Evolutionary conservation across 2,888 invertebrate species (phyloP).

Genomic region (Acanthosepion esculentum): DNA sequence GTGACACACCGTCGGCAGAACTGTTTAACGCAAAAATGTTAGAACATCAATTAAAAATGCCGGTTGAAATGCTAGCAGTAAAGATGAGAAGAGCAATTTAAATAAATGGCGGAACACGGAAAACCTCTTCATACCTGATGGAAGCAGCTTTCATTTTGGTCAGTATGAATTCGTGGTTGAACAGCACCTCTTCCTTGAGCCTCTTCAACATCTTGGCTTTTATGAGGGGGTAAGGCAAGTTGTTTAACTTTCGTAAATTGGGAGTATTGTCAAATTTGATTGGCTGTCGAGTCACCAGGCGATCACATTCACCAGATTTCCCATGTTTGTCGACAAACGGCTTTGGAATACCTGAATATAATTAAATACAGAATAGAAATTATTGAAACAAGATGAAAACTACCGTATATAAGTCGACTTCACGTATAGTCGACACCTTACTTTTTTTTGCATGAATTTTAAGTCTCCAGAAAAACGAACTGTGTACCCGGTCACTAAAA

Average conservation of each 20-base stretch:
- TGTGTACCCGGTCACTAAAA: no score
- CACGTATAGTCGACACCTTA: no score
- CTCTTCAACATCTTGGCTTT: conserved; percentile 55
- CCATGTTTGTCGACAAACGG: conserved; percentile 63
- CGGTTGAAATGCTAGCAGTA: no score
- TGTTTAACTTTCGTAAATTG: conserved; percentile 67
- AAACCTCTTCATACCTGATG: conserved; percentile 56
- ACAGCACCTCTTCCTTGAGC: conserved; percentile 66
- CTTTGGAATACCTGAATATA: conserved; percentile 61
- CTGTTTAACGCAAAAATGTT: no score
- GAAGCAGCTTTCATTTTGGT: conserved; percentile 62
- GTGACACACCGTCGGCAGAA: no score
- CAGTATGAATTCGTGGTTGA: conserved; percentile 66
- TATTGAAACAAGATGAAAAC: not conserved
- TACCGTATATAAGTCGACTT: no score
- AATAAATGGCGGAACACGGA: no score
- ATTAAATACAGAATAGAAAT: not conserved
- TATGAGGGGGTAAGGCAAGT: conserved; percentile 66
- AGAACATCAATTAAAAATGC: no score
- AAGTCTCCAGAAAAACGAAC: no score
- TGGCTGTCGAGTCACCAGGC: conserved; percentile 66
- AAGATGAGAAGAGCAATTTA: no score
- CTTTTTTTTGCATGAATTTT: no score
- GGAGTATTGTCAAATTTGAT: conserved; percentile 58
- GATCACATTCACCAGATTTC: conserved; percentile 55